Evolutionary conservation across 2,888 invertebrate species (phyloP), one percentile per base, ranked within the genome.

Genomic region (Drosophila koepferae): DNA sequence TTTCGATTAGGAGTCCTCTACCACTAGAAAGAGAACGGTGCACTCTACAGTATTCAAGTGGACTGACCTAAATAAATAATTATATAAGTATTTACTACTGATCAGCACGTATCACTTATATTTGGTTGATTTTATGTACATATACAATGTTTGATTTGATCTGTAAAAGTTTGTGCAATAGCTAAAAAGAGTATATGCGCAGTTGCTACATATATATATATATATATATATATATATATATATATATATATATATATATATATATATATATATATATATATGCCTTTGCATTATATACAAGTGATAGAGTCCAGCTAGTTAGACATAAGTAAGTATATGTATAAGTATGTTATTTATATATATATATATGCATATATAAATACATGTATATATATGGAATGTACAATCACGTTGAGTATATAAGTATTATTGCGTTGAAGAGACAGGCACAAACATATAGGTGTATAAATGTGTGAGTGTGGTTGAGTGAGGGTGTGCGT

Each of bases 341-440:
- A 49, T 81, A 68, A 64, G 20, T 66, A 69, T 76, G 46, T 7
- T 20, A 53, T 36, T 36, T 20, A 36, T 20, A 36, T 34, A 18
- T 20, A 34, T 31, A 28, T 28, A 28, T 28, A 28, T 28, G 6
- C 16, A 34, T 53, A 34, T 36, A 18, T 36, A 54, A 6, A 38
- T 38, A 54, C 9, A 38, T 10, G 16, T 54, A 38, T 20, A 75
- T 62, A 70, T 72, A 66, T 77, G 91, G 91, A 87, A 87, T 87
- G 91, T 90, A 88, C 75, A 86, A 90, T 86, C 86, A 86, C 90
- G 72, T 87, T 75, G 80, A 74, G 77, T 87, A 90, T 68, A 66
- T 85, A 89, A 90, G 78, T 89, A 90, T 77, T 90, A 81, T 90
- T 90, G 88, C 90, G 68, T 87, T 90, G 48, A 74, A 81, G 63